Base-by-base conservation (phyloP, 2,888 invertebrate species). In the Callimorpha dominula region DNA sequence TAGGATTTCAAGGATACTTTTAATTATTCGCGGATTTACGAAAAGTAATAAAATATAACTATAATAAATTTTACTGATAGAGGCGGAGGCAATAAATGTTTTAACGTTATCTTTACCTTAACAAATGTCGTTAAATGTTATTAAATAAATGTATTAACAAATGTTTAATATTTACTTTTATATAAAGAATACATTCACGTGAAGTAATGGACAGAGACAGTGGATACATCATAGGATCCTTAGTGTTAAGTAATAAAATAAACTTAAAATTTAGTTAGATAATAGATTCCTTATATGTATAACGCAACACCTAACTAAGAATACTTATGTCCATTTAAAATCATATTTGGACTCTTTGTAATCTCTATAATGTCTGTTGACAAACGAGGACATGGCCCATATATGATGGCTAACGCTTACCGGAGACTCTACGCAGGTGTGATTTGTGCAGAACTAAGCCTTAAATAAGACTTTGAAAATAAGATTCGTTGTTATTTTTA, bases 71-170 rank as follows among this genome's bases (percentile, higher is more conserved):
- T 74, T 70, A 72, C 20, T 65, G 66, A 70, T 77, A 43, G 60
- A 71, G 46, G 73, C 73, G 68, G 60, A 52, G 15, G 70, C 68
- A 69, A 73, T 79, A 71, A 74, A 73, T 76, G 77, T 77, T 73
- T 75, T 64, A 75, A 70, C 72, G 57, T 57, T 74, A 74, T 71
- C 70, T 78, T 78, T 74, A 46, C 40, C 65, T 31, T 57, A 71
- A 42, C 49, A 70, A 72, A 74, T 50, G 68, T 60, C 17, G 66
- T 68, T 65, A 74, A 75, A 75, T 57, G 42, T 12, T 68, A 67
- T 65, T 65, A 65, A 62, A 46, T 72, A 70, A 70, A 72, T 71
- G 50, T 46, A 31, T 17, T 42, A 31, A 66, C 67, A 31, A 31
- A 31, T 2, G 31, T 31, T 31, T 31, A 31, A 31, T 6, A 43